Conservation (phyloP, 2,888 invertebrate genomes). For the Globia sparganii region DNA sequence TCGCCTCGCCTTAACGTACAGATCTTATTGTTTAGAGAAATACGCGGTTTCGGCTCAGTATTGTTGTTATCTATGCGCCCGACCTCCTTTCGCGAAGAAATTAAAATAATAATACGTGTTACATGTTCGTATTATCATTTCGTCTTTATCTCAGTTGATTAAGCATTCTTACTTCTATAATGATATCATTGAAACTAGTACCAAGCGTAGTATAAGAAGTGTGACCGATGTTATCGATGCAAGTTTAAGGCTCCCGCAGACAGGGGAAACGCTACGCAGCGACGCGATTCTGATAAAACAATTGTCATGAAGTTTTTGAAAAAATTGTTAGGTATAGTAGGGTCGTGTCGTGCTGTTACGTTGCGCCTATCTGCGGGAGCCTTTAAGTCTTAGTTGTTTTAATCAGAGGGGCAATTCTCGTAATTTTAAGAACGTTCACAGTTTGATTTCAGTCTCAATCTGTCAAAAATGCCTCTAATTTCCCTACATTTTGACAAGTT, state of each 20-base stretch:
- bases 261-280: neutral
- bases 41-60: constrained; percentile 69
- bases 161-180: constrained; percentile 46
- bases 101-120: constrained; percentile 69
- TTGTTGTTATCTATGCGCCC: constrained; percentile 72
- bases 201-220: constrained; percentile 14
- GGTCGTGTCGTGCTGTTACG: neutral
- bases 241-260: neutral
- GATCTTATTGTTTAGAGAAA: constrained; percentile 74
- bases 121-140: constrained; percentile 59
- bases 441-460: too few species aligned
- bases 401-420: too few species aligned
- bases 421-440: too few species aligned
- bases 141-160: constrained; percentile 57
- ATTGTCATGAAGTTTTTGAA: too few species aligned
- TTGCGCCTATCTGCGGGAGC: neutral
- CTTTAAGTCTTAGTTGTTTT: neutral
- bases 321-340: neutral
- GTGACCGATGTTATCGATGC: neutral
- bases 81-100: constrained; percentile 67
- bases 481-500: too few species aligned
- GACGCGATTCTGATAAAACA: neutral
- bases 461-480: too few species aligned
- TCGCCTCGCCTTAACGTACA: constrained; percentile 71
- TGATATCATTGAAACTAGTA: constrained; percentile 18